Evolutionary conservation across 2,888 invertebrate species (phyloP).

Genomic region (Odiellus spinosus): DNA sequence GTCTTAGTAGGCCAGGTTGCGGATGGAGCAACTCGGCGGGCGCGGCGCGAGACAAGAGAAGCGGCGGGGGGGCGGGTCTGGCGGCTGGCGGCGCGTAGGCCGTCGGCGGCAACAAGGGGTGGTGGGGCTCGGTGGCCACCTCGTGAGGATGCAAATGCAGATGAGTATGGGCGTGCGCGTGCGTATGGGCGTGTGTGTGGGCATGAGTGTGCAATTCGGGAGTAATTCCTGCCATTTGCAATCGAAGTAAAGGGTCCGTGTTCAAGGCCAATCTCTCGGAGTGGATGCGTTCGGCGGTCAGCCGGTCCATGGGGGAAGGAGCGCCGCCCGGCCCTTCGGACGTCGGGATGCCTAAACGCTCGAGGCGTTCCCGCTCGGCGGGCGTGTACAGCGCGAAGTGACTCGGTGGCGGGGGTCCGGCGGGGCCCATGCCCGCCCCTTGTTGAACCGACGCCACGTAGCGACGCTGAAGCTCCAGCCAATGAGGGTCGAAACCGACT

Average conservation of each 20-base stretch:
- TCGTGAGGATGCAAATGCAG: slow-evolving; percentile 19
- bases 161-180: slow-evolving; percentile 18
- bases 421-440: slow-evolving; percentile 11
- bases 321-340: slow-evolving; percentile 16
- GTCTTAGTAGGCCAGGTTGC: slow-evolving; percentile 12
- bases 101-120: slow-evolving; percentile 11
- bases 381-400: slow-evolving; percentile 38
- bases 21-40: slow-evolving; percentile 15
- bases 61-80: slow-evolving; percentile 9
- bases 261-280: slow-evolving; percentile 67
- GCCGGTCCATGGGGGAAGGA: slow-evolving; percentile 13
- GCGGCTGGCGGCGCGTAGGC: slow-evolving; percentile 15
- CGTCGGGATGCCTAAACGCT: slow-evolving; percentile 37
- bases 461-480: slow-evolving; percentile 67
- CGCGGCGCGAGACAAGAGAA: slow-evolving; percentile 10
- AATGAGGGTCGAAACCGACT: slow-evolving; percentile 39
- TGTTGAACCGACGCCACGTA: slow-evolving; percentile 17
- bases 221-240: slow-evolving; percentile 78
- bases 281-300: slow-evolving; percentile 26
- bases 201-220: slow-evolving; percentile 25
- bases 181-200: slow-evolving; percentile 20
- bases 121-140: slow-evolving; percentile 18
- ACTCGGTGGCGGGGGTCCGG: slow-evolving; percentile 11
- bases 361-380: slow-evolving; percentile 71
- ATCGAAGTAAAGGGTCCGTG: slow-evolving; percentile 70